Base-by-base conservation (phyloP, 1,140 invertebrate genomes). In the Coptotermes formosanus region DNA sequence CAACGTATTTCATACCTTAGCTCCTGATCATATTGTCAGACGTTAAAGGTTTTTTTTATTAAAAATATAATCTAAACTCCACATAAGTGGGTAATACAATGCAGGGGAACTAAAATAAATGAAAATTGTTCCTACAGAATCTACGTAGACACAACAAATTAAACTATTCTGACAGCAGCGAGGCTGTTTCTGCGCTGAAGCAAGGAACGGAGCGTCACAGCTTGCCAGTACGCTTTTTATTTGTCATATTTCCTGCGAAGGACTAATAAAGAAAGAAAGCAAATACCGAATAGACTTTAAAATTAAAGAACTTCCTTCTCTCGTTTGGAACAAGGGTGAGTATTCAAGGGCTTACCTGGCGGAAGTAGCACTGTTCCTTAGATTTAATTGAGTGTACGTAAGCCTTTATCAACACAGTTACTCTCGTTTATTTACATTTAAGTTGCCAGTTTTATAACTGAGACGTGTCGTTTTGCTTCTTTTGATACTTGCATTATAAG, bases 361-460 rank as follows among this genome's bases (percentile, higher is more conserved):
- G 19, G 19, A 55, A 55, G 52, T 55, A 55, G 52, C 19, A 21
- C 52, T 75, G 64, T 75, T 16, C 12, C 64, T n/a, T 4, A 25
- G 16, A 0, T 75, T 25, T 30, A 75, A 75, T 75, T 75, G 64
- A 30, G 14, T 30, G 64, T 16, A 30, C 64, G 3, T 30, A 75
- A 75, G 64, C 64, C 19, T 75, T 30, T 75, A 30, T 75, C 64
- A 75, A 75, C 64, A 75, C 64, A 30, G n/a, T 75, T 75, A 7
- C 64, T 75, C 64, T 75, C 64, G 30, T 75, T 75, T 75, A 75
- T 75, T 75, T 75, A 75, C n/a, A 75, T 75, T 75, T 30, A 75
- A 75, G 64, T 25, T 75, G 64, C 64, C 64, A 75, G 64, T 75
- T 75, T 75, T 75, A 75, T 30, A 75, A 75, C 64, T 75, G 25